These are phyloP conservation scores for Drosophila ercepeae DNA, from an alignment of 1,140 invertebrate genomes.

Conservation along the genomic window DNA sequence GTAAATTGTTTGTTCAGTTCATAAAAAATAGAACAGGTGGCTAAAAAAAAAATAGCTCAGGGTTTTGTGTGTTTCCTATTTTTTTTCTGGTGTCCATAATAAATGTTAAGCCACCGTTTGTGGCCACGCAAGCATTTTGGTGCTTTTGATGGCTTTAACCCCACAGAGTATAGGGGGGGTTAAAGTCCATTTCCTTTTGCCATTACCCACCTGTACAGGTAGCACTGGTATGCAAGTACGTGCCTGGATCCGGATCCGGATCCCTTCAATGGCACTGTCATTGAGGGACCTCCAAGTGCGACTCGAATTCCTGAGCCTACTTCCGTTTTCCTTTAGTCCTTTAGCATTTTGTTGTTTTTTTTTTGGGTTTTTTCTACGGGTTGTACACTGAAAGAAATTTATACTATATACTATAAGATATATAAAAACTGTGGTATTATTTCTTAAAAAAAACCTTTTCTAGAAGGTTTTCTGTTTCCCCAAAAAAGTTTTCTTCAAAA, in stretches of 20 bases:
- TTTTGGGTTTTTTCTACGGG: conserved; percentile 2
- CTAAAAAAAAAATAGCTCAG: conserved; percentile 4
- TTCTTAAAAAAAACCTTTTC: too few species aligned
- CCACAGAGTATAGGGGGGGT: not conserved
- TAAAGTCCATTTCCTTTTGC: too few species aligned
- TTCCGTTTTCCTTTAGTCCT: conserved; percentile 1
- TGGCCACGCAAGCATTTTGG: conserved; percentile 36
- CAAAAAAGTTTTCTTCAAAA: too few species aligned
- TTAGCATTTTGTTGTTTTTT: not conserved
- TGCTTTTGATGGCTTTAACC: conserved; percentile 14
- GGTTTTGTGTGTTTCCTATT: not conserved
- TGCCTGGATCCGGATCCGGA: conserved; percentile 26
- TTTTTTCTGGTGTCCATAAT: conserved; percentile 22
- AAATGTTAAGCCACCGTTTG: conserved; percentile 37
- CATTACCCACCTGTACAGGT: not conserved
- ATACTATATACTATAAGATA: too few species aligned
- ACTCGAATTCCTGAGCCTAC: conserved; percentile 20
- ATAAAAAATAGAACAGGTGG: not conserved
- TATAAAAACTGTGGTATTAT: too few species aligned
- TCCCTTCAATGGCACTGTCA: conserved; percentile 36
- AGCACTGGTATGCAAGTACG: conserved; percentile 1
- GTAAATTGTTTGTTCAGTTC: conserved; percentile 11
- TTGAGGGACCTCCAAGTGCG: conserved; percentile 30
- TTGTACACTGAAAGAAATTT: conserved; percentile 2
- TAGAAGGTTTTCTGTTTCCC: too few species aligned